A percentile compares a stretch with the other conserved stretches of the same genome.
These are phyloP conservation scores for Coleophora deauratella DNA, from an alignment of 2,888 invertebrate species.

Conservation along the genomic window DNA sequence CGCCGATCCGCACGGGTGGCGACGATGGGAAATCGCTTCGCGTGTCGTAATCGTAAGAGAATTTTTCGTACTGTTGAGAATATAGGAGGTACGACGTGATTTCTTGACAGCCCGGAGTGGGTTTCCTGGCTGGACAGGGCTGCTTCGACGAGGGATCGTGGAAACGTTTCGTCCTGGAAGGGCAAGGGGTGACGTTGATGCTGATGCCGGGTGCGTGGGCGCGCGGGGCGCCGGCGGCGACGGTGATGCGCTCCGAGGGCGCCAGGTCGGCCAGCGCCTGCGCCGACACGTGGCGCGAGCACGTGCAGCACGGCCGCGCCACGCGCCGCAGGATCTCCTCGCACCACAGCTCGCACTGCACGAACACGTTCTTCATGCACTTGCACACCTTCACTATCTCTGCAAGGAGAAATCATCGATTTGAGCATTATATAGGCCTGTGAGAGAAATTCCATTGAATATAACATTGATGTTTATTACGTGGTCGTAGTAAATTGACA, in stretches of 20 bases:
- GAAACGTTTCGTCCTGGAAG: constrained; percentile 15
- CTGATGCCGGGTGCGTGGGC: constrained; percentile 34
- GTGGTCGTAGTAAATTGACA: constrained; percentile 43
- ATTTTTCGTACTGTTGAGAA: no score
- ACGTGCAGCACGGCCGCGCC: constrained; percentile 46
- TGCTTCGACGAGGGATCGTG: constrained; percentile 6
- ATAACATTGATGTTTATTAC: constrained; percentile 27
- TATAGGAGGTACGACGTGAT: background rate
- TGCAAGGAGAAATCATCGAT: constrained; percentile 18
- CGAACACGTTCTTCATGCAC: constrained; percentile 59
- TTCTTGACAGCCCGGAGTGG: constrained; percentile 25
- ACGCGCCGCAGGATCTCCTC: constrained; percentile 54
- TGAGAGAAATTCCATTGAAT: no score
- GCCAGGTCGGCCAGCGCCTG: constrained; percentile 37
- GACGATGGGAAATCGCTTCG: background rate
- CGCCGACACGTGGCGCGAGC: constrained; percentile 44
- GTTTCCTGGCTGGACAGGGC: constrained; percentile 30
- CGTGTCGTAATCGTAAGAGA: background rate
- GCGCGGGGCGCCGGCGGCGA: constrained; percentile 23
- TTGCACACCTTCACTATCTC: constrained; percentile 54
- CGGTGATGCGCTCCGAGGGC: constrained; percentile 21
- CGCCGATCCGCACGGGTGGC: background rate
- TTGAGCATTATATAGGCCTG: no score
- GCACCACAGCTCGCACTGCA: constrained; percentile 62
- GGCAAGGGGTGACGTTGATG: constrained; percentile 37